A percentile compares a stretch with the other conserved stretches of the same genome.
These are phyloP conservation scores for Dryococelus australis DNA, from an alignment of 2,888 invertebrate genomes.

Conservation along the genomic window DNA sequence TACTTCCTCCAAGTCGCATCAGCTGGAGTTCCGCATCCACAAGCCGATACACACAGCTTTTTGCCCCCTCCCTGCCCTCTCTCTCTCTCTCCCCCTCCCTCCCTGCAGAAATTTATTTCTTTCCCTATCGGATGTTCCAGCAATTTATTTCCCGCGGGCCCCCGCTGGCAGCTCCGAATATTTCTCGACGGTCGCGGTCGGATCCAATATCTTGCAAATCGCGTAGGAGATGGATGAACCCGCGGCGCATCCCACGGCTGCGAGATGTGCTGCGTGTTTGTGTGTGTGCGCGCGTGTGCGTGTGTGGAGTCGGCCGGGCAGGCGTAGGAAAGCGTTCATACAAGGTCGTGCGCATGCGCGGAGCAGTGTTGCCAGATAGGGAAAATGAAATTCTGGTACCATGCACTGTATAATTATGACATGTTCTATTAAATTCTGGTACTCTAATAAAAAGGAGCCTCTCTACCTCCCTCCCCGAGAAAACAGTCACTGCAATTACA, in stretches of 20 bases:
- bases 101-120: conserved; percentile 5
- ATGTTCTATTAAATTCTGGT: too few species aligned
- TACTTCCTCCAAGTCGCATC: not conserved
- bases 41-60: not conserved
- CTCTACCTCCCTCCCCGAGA: too few species aligned
- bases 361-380: too few species aligned
- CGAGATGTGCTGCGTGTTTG: not conserved
- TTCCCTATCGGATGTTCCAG: conserved; percentile 8
- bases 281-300: too few species aligned
- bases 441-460: too few species aligned
- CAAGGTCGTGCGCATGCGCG: too few species aligned
- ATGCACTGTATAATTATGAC: too few species aligned
- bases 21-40: not conserved
- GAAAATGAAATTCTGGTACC: too few species aligned
- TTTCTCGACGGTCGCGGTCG: conserved; percentile 1
- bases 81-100: not conserved
- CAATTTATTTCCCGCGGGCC: conserved; percentile 16
- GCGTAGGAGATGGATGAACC: not conserved
- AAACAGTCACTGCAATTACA: too few species aligned
- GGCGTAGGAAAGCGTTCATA: too few species aligned
- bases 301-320: too few species aligned
- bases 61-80: not conserved
- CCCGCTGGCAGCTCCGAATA: not conserved
- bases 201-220: conserved; percentile 16
- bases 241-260: not conserved